Evolutionary conservation across 1,140 invertebrate genomes (phyloP).

Genomic region (Cotesia typhae): DNA sequence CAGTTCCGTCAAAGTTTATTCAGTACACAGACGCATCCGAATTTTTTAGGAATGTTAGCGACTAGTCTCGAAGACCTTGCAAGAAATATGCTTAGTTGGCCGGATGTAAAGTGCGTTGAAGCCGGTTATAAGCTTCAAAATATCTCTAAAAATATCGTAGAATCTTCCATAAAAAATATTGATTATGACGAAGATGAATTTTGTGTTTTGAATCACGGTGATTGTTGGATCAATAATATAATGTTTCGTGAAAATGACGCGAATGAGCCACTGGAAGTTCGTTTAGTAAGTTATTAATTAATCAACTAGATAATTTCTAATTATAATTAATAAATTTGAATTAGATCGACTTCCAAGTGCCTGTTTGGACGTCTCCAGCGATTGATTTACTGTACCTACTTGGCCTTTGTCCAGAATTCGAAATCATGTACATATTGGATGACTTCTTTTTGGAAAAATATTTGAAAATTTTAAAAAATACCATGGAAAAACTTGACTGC

Average conservation of each 20-base stretch:
- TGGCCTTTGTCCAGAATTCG: constrained; percentile 51
- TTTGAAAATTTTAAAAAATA: constrained; percentile 29
- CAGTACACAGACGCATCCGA: constrained; percentile 36
- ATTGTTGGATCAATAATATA: constrained; percentile 55
- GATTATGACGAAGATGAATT: constrained; percentile 48
- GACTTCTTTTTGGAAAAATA: constrained; percentile 41
- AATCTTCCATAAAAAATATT: constrained; percentile 47
- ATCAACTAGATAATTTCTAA: background rate
- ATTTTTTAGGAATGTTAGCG: constrained; percentile 35
- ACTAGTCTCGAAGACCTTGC: constrained; percentile 30
- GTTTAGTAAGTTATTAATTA: constrained; percentile 40
- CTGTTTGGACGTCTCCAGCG: constrained; percentile 58
- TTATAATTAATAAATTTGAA: background rate
- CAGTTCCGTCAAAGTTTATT: constrained; percentile 37
- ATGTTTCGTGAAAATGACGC: constrained; percentile 45
- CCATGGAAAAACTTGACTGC: constrained; percentile 39
- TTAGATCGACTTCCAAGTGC: constrained; percentile 64
- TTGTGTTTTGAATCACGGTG: constrained; percentile 54
- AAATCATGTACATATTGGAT: constrained; percentile 38
- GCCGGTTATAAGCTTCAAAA: background rate
- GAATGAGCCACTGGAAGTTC: constrained; percentile 35
- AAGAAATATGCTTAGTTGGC: constrained; percentile 32
- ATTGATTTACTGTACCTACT: constrained; percentile 64
- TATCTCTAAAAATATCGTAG: constrained; percentile 48
- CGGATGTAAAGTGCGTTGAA: constrained; percentile 26